Conservation (phyloP, 1,140 invertebrate genomes). For the Drosophila trapezifrons region DNA sequence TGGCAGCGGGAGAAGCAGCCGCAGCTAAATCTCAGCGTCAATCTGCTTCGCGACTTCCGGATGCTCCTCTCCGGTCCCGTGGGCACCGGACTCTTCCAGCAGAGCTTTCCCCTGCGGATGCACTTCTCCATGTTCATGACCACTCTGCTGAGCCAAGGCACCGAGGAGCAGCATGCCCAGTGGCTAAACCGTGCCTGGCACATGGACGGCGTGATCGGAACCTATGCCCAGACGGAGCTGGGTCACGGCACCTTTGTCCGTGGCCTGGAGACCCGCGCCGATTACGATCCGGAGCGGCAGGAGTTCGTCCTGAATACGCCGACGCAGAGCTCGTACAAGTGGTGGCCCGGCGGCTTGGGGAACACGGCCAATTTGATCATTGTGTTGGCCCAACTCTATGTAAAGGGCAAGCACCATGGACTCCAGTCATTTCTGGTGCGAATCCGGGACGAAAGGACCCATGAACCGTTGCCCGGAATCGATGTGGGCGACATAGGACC, state of each 20-base stretch:
- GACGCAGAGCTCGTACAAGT: conserved; percentile 90
- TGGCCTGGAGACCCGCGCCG: conserved; percentile 95
- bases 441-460: conserved; percentile 93
- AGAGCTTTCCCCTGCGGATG: conserved; percentile 90
- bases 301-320: conserved; percentile 96
- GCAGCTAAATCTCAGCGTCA: conserved; percentile 20
- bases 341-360: conserved; percentile 96
- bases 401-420: conserved; percentile 92
- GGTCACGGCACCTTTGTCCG: conserved; percentile 97
- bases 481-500: conserved; percentile 97
- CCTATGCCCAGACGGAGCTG: conserved; percentile 97
- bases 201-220: conserved; percentile 92
- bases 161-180: conserved; percentile 91
- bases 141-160: conserved; percentile 93
- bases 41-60: conserved; percentile 64
- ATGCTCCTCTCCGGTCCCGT: conserved; percentile 88
- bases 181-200: conserved; percentile 94
- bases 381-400: conserved; percentile 94
- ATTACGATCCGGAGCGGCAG: conserved; percentile 92
- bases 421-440: conserved; percentile 97
- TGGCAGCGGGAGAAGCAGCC: conserved; percentile 84
- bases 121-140: conserved; percentile 97
- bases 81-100: conserved; percentile 90
- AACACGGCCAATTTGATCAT: conserved; percentile 96
- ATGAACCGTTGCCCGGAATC: conserved; percentile 93